Evolutionary conservation across 2,797 vertebrate genomes (phyloP).

Genomic region (Pitangus sulphuratus): DNA sequence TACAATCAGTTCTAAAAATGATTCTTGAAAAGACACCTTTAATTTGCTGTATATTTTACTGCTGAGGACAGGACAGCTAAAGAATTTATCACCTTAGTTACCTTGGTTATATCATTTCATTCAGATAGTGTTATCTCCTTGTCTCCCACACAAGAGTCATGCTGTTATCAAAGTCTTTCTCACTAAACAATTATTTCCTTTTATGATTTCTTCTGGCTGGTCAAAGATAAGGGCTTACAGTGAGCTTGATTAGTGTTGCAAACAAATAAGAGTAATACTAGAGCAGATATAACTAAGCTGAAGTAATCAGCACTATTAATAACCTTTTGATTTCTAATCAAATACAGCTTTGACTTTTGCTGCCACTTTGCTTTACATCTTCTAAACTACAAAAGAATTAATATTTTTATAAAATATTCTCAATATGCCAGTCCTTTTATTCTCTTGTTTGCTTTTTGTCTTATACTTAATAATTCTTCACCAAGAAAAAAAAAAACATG

Average conservation of each 20-base stretch:
- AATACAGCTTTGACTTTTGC: conserved; percentile 71
- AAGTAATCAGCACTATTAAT: conserved; percentile 66
- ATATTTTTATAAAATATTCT: conserved; percentile 13
- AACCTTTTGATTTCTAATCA: conserved; percentile 68
- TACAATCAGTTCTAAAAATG: not conserved
- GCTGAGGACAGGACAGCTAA: conserved; percentile 36
- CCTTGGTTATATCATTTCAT: conserved; percentile 20
- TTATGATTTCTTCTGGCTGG: conserved; percentile 63
- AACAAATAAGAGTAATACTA: conserved; percentile 61
- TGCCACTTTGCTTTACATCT: conserved; percentile 45
- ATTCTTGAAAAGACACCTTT: not conserved
- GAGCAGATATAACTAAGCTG: conserved; percentile 47
- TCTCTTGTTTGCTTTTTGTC: not conserved
- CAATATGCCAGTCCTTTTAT: not conserved
- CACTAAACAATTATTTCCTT: conserved; percentile 70
- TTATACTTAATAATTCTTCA: not conserved
- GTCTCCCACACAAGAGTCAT: conserved; percentile 45
- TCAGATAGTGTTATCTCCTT: conserved; percentile 42
- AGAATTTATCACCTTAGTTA: conserved; percentile 55
- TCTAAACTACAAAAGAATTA: conserved; percentile 29
- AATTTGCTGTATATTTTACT: conserved; percentile 27
- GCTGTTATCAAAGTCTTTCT: conserved; percentile 63
- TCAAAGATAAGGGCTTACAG: conserved; percentile 64
- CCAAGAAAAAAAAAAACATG: not conserved
- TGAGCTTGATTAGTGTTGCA: conserved; percentile 64